Conservation (phyloP, 1,140 invertebrate species). For the Lanistes nyassanus region DNA sequence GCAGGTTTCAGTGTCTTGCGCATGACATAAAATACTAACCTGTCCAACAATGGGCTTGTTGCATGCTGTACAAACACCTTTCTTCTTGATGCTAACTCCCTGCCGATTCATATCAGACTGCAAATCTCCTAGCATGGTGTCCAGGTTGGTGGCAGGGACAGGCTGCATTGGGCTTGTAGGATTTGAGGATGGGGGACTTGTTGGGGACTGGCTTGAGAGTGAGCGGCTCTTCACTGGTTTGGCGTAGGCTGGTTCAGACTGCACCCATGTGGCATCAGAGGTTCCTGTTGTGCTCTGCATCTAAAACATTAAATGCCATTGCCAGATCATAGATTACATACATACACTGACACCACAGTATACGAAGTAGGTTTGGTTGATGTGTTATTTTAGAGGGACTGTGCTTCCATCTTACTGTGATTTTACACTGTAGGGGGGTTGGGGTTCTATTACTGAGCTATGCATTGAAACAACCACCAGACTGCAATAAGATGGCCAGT, state of each 20-base stretch:
- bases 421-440: no score
- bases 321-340: neutral
- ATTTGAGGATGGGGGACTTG: slow-evolving; percentile 21
- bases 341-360: neutral
- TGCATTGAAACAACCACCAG: no score
- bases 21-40: slow-evolving; percentile 69
- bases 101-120: slow-evolving; percentile 81
- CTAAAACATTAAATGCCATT: neutral
- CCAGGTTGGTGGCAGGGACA: slow-evolving; percentile 74
- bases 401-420: no score
- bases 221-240: slow-evolving; percentile 57
- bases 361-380: no score
- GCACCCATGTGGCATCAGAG: slow-evolving; percentile 2
- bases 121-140: slow-evolving; percentile 92
- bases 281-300: neutral
- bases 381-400: no score
- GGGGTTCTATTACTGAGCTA: no score
- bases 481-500: no score
- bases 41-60: slow-evolving; percentile 98
- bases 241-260: slow-evolving; percentile 75
- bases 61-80: slow-evolving; percentile 97
- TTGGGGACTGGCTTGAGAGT: slow-evolving; percentile 22
- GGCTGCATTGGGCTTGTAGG: slow-evolving; percentile 13
- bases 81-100: slow-evolving; percentile 96
- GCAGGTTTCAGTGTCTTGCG: neutral